phyloP scores from a whole-genome alignment of 2,888 invertebrate genomes.

The Caprella mutica region DNA sequence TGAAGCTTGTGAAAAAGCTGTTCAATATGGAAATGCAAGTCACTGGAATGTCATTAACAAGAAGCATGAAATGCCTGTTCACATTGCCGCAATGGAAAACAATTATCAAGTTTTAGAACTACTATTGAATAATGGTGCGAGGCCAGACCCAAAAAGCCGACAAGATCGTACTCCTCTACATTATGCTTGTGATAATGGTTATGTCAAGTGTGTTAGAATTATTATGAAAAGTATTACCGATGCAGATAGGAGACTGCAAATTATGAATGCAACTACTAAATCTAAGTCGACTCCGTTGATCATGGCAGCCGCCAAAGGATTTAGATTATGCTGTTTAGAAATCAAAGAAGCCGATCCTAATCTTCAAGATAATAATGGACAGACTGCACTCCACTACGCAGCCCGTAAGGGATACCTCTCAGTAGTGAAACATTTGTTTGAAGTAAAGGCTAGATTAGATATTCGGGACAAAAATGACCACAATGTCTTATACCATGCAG shows the following conservation, averaged over 20 bases:
- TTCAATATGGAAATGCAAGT: background rate
- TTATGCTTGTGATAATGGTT: background rate
- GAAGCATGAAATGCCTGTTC: background rate
- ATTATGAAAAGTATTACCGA: background rate
- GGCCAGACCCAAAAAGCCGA: background rate
- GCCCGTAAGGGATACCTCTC: slow-evolving; percentile 12
- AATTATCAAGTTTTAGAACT: background rate
- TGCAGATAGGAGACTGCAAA: background rate
- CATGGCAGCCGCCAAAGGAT: background rate
- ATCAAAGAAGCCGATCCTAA: background rate
- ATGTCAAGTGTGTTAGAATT: background rate
- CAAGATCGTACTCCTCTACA: background rate
- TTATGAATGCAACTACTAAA: background rate
- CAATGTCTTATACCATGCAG: background rate
- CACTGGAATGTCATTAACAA: background rate
- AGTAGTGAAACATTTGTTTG: slow-evolving; percentile 1
- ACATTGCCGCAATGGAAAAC: background rate
- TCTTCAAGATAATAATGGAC: slow-evolving; percentile 4
- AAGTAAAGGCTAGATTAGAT: background rate
- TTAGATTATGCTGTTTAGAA: background rate
- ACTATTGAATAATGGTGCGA: background rate
- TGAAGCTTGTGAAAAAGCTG: background rate
- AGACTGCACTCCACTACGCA: slow-evolving; percentile 18
- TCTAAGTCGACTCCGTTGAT: background rate
- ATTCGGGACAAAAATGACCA: background rate